These are phyloP conservation scores for Sylvietta virens DNA, from an alignment of 2,113 vertebrate species.

Conservation along the genomic window DNA sequence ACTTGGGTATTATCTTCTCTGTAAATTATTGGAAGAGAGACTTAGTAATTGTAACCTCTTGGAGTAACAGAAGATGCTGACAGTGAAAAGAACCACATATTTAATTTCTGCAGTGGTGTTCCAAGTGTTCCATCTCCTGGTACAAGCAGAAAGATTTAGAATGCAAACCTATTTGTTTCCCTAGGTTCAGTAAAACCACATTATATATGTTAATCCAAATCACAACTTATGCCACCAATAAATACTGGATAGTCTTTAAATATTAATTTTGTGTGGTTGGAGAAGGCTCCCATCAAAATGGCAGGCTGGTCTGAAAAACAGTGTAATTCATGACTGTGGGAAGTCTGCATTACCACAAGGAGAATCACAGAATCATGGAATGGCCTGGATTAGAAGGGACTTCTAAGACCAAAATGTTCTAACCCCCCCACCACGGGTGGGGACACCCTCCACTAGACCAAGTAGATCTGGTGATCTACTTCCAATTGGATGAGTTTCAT, in stretches of 20 bases:
- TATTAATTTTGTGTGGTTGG: not conserved
- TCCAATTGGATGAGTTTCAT: too few relatives aligned
- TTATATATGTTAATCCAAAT: not conserved
- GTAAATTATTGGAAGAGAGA: not conserved
- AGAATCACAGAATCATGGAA: not conserved
- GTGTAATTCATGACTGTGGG: not conserved
- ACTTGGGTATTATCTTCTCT: not conserved
- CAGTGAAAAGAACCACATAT: not conserved
- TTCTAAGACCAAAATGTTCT: not conserved
- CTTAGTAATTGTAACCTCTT: not conserved
- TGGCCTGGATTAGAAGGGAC: not conserved
- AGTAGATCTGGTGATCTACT: too few relatives aligned
- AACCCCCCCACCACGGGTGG: rapidly evolving
- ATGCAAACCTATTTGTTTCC: not conserved
- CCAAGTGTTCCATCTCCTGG: not conserved
- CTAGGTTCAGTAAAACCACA: not conserved
- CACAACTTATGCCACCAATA: not conserved
- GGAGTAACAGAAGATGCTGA: not conserved
- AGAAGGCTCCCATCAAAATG: not conserved
- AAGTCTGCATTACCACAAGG: not conserved
- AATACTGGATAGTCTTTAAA: not conserved
- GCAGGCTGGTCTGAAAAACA: not conserved
- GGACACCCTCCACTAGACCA: not conserved
- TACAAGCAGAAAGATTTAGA: not conserved
- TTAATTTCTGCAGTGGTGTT: not conserved